phyloP scores from a whole-genome alignment of 2,113 vertebrate species.

The Percina caprodes region DNA sequence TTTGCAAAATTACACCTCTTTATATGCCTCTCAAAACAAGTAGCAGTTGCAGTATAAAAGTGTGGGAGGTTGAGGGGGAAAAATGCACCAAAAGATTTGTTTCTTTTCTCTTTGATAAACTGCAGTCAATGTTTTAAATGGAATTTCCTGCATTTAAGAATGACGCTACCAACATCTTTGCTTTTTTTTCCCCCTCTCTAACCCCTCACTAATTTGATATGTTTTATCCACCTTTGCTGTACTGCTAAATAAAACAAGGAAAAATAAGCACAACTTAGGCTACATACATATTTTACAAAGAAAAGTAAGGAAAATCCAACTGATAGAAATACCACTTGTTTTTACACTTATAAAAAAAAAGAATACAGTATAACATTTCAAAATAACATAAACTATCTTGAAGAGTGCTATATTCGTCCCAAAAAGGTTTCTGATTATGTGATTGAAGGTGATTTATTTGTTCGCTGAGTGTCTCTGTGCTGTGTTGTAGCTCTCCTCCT shows the following conservation, averaged over 20 bases:
- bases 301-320: background rate
- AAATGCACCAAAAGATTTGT: conserved; percentile 59
- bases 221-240: background rate
- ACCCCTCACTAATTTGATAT: background rate
- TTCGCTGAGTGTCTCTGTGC: background rate
- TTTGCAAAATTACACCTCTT: conserved; percentile 94
- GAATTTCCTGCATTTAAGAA: conserved; percentile 31
- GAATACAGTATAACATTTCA: background rate
- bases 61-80: conserved; percentile 76
- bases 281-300: background rate
- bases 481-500: background rate
- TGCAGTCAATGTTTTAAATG: conserved; percentile 36
- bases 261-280: background rate
- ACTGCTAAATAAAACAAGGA: background rate
- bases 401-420: background rate
- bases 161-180: background rate
- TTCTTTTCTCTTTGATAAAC: conserved; percentile 57
- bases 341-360: background rate
- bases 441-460: background rate
- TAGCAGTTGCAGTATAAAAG: conserved; percentile 69
- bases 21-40: conserved; percentile 84
- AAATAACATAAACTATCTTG: background rate
- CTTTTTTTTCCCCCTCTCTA: background rate
- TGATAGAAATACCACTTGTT: background rate
- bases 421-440: background rate